Base-by-base conservation (phyloP, 2,113 vertebrate species). In the Macquaria ambigua region DNA sequence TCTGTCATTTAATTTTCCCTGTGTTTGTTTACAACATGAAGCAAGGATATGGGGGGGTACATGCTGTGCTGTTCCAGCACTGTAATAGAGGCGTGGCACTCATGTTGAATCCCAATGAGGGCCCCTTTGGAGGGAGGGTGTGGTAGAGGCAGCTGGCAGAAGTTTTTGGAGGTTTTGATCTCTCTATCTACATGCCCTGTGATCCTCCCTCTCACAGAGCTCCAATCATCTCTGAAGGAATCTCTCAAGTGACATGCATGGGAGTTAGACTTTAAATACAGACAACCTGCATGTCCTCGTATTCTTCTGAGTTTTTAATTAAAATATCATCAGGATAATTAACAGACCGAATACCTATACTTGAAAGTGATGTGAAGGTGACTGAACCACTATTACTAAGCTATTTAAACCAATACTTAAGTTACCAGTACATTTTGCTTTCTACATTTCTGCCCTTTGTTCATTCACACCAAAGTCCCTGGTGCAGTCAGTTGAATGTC, bases 101-200 rank as follows among this genome's bases (percentile, higher is more conserved):
- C 46, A 16, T 43, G 62, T 20, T 56, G 73, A 41, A 67, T 84
- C 79, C 63, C 20, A 72, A 3, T 50, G 41, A 78, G 56, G 82
- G 77, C 41, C 70, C 61, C 56, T 61, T 75, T 63, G 80, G 50
- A 82, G 10, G 59, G 58, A 79, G 83, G 89, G 87, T 71, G 74
- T 79, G 89, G 81, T 81, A 5, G 43, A 73, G 37, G 76, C 85
- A 88, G 89, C 87, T 91, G 87, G 70, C 72, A 87, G 66, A 16
- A 56, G 70, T 63, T 83, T 85, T 74, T 12, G 34, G 67, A 78
- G 71, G 79, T 81, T 90, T 93, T 91, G 79, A 92, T 83, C 74
- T 90, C 66, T 48, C 66, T 69, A 68, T 89, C 34, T 48, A 31
- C 48, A 43, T 11, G 58, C 71, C 81, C 83, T 90, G 48, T 87